Conservation (phyloP, 2,113 vertebrate species). For the Bucco capensis region DNA sequence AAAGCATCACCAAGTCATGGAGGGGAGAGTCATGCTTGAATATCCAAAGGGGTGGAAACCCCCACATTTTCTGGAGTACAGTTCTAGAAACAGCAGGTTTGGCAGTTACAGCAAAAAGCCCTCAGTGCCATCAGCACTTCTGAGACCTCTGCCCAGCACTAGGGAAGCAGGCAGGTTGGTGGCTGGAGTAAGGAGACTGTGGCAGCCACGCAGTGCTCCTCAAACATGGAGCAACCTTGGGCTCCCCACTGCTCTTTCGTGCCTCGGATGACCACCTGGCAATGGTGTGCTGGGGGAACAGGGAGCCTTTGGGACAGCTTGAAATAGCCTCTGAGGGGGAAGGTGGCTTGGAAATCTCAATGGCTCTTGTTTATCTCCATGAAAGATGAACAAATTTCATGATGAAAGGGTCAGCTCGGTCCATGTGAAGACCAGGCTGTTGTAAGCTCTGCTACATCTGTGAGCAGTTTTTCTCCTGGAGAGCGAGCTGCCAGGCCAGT, state of each 20-base stretch:
- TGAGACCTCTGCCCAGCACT: neutral
- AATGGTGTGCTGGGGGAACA: accelerated
- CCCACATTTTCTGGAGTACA: neutral
- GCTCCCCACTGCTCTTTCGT: accelerated
- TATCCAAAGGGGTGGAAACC: neutral
- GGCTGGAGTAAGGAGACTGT: neutral
- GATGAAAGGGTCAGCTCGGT: neutral
- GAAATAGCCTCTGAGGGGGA: neutral
- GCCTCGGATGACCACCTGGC: neutral
- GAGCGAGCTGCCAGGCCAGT: neutral
- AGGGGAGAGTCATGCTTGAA: neutral
- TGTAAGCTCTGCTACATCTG: neutral
- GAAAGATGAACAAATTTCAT: neutral
- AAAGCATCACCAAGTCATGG: neutral
- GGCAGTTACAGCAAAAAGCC: neutral
- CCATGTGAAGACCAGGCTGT: neutral
- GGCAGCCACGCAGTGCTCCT: neutral
- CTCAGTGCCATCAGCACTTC: neutral
- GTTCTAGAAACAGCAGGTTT: neutral
- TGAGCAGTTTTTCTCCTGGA: neutral
- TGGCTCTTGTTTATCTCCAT: neutral
- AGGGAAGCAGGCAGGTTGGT: neutral
- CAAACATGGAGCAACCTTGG: accelerated
- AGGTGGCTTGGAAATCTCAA: neutral
- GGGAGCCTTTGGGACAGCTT: neutral